Base-by-base conservation (phyloP, 2,797 vertebrate genomes). In the Lutjanus campechanus region DNA sequence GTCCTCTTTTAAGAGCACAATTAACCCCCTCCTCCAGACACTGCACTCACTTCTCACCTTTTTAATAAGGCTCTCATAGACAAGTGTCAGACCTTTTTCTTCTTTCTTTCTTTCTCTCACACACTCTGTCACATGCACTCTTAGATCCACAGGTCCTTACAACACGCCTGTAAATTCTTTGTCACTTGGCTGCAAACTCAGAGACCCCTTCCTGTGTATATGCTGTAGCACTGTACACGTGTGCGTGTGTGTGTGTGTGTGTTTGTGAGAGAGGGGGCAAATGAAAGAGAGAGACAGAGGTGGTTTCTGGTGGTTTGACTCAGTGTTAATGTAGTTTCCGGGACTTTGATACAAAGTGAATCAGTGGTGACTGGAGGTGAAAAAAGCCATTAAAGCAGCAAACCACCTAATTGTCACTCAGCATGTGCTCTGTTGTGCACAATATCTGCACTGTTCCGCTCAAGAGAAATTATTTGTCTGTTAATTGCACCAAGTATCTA, bases 31-130 rank as follows among this genome's bases (percentile, higher is more conserved):
- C 85, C 87, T 92, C 94, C 95, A 95, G 95, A 95, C 94, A 91
- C 91, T 83, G 80, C 90, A 95, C 94, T 96, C 95, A 96, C 95
- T 96, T 96, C 94, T 95, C 95, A 96, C 96, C 95, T 96, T 95
- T 95, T 96, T 96, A 96, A 96, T 96, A 95, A 96, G 94, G 86
- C 91, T 71, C 93, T 95, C 90, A 91, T 90, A 95, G 94, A 95
- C 92, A 84, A 94, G 89, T 91, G 93, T 93, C 88, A 84, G 87
- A 73, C 77, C 73, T 67, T 76, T 85, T 46, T 29, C 78, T 49
- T 73, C 17, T 67, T 12, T 53, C 69, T 85, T 36, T 78, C 46
- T 78, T 40, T 82, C 59, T 46, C 61, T 75, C 79, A 68, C 81
- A 81, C 80, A 44, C 82, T 77, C 77, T 79, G 63, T 82, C 84